phyloP scores from a whole-genome alignment of 2,113 vertebrate species.

The Machaerirhynchus nigripectus region DNA sequence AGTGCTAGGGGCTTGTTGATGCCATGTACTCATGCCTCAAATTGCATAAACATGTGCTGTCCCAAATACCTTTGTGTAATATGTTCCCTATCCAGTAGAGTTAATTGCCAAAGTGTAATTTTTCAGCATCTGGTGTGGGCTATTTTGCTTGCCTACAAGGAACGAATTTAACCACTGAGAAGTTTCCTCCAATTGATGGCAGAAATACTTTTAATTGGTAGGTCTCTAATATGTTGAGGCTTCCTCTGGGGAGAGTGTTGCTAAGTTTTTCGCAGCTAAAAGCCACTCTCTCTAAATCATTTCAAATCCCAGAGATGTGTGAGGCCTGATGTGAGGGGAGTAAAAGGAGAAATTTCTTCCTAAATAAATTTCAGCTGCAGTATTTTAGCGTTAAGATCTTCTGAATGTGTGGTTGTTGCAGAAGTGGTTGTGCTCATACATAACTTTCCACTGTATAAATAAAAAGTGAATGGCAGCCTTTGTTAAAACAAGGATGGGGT shows the following conservation, averaged over 20 bases:
- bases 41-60: background rate
- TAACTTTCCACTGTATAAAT: background rate
- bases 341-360: background rate
- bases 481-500: background rate
- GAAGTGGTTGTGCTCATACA: background rate
- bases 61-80: background rate
- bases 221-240: background rate
- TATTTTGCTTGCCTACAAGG: background rate
- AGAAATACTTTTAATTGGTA: background rate
- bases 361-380: background rate
- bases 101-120: slow-evolving; percentile 11
- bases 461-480: background rate
- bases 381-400: background rate
- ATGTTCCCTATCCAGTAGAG: background rate
- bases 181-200: background rate
- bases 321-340: background rate
- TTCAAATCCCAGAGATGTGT: background rate
- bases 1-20: background rate
- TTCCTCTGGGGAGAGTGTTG: background rate
- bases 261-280: background rate
- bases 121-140: background rate
- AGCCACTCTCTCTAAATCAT: background rate
- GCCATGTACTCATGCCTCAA: background rate
- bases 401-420: background rate
- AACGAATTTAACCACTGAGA: background rate